Evolutionary conservation across 2,888 invertebrate species (phyloP).

Genomic region (Aradus depressus): DNA sequence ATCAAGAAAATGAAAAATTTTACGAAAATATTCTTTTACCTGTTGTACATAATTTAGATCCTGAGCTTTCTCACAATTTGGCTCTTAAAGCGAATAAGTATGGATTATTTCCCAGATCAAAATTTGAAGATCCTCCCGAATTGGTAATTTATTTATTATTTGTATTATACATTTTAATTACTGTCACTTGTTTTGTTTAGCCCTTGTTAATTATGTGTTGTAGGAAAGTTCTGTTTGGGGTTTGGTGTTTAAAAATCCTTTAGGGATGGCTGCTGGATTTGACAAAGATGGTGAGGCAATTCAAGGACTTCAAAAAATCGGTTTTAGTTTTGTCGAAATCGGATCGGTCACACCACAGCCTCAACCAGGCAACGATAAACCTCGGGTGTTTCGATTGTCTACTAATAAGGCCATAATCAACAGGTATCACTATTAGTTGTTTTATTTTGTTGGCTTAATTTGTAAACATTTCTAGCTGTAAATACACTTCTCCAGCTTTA

Average conservation of each 20-base stretch:
- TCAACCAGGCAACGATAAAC: constrained; percentile 85
- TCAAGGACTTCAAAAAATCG: constrained; percentile 64
- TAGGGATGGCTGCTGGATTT: constrained; percentile 98
- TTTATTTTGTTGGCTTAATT: neutral
- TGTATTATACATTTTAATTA: neutral
- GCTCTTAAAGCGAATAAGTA: constrained; percentile 67
- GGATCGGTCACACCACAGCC: constrained; percentile 91
- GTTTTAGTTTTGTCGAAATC: constrained; percentile 93
- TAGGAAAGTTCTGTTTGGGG: constrained; percentile 62
- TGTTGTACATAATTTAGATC: constrained; percentile 52
- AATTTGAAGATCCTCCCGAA: constrained; percentile 47
- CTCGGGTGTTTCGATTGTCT: constrained; percentile 77
- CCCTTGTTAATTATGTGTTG: constrained; percentile 29
- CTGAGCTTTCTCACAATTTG: constrained; percentile 72
- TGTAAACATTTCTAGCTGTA: neutral
- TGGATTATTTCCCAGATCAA: constrained; percentile 54
- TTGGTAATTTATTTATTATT: constrained; percentile 44
- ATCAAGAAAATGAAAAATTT: constrained; percentile 66
- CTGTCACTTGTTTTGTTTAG: neutral
- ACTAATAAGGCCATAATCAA: constrained; percentile 87
- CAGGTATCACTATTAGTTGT: constrained; percentile 44
- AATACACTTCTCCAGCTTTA: too few species aligned
- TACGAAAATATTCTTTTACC: constrained; percentile 65
- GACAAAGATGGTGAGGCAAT: constrained; percentile 95
- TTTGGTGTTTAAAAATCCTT: constrained; percentile 66